Base-by-base conservation (phyloP, 1,140 invertebrate species). In the Drosophila seguyi region DNA sequence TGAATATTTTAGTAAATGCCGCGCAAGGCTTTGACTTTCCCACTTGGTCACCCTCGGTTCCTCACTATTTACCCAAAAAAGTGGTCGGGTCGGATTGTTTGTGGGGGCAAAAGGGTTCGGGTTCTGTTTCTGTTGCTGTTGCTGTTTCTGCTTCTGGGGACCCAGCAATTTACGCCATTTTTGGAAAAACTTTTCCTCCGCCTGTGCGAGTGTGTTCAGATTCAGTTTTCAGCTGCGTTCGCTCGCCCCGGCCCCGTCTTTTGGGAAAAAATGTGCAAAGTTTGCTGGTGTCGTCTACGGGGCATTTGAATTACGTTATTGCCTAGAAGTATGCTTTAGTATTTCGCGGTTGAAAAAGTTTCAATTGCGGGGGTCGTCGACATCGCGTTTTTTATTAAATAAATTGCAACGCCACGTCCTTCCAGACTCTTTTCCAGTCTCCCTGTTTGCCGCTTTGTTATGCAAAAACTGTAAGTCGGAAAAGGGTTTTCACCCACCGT, bases 281-380 rank as follows among this genome's bases (percentile, higher is more conserved):
- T 86, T 86, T 86, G 44, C 59, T 77, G 82, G 68, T 86, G 82
- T 86, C 79, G 68, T 81, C 81, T 69, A 68, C 65, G 80, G 66
- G 65, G 78, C 66, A 58, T 87, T 87, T 86, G 83, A 86, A 86
- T 86, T 79, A 86, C 83, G 83, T 86, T 86, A 86, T 86, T 86
- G 83, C 83, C 83, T 86, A 82, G 71, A 82, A 86, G 83, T 86
- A 86, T 87, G 83, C 62, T 87, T 82, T 86, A 75, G 83, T 86
- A 86, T 86, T 86, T 86, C 81, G 83, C 83, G 83, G 83, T 86
- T 86, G 83, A 86, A 86, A 86, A 86, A 86, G 83, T 86, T 86
- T 86, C 83, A 87, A 86, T 86, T 86, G 83, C 83, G 79, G 79
- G 83, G 83, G 83, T 86, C 82, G 81, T 62, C 69, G 65, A 47